Evolutionary conservation across 1,140 invertebrate species (phyloP).

Genomic region (Capitella teleta): DNA sequence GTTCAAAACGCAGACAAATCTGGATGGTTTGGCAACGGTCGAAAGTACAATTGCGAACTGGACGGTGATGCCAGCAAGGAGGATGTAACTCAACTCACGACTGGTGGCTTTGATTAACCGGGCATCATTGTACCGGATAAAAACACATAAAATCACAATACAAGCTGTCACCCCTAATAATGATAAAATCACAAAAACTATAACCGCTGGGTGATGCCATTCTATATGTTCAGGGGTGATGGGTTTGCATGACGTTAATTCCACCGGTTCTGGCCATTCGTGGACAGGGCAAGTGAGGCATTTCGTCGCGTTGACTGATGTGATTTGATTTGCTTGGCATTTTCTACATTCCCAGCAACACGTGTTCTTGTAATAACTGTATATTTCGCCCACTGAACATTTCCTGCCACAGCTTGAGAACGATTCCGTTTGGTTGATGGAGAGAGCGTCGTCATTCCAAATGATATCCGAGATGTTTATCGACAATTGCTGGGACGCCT

Average conservation of each 20-base stretch:
- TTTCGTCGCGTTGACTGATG: conserved; percentile 14
- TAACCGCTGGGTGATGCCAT: conserved; percentile 24
- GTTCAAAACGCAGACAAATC: conserved; percentile 39
- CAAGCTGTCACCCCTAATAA: conserved; percentile 41
- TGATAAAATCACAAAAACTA: conserved; percentile 43
- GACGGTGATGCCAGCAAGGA: conserved; percentile 74
- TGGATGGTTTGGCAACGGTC: conserved; percentile 54
- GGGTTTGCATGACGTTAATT: conserved; percentile 45
- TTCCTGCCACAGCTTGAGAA: conserved; percentile 19
- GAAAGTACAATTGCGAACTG: conserved; percentile 81
- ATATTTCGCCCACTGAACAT: conserved; percentile 5
- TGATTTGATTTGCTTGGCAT: conserved; percentile 16
- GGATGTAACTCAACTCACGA: conserved; percentile 74
- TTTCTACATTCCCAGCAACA: conserved; percentile 12
- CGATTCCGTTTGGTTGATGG: too few species aligned
- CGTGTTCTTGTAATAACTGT: conserved; percentile 12
- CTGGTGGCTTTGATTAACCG: conserved; percentile 82
- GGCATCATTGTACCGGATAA: conserved; percentile 66
- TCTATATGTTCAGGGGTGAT: conserved; percentile 15
- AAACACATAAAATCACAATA: conserved; percentile 46
- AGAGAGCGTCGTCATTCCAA: conserved; percentile 1
- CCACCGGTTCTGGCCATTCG: conserved; percentile 33
- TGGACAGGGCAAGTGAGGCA: conserved; percentile 14
- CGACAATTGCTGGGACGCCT: conserved; percentile 1
- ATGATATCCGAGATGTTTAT: conserved; percentile 6